phyloP scores from a whole-genome alignment of 1,140 invertebrate genomes.

The Magallana angulata region DNA sequence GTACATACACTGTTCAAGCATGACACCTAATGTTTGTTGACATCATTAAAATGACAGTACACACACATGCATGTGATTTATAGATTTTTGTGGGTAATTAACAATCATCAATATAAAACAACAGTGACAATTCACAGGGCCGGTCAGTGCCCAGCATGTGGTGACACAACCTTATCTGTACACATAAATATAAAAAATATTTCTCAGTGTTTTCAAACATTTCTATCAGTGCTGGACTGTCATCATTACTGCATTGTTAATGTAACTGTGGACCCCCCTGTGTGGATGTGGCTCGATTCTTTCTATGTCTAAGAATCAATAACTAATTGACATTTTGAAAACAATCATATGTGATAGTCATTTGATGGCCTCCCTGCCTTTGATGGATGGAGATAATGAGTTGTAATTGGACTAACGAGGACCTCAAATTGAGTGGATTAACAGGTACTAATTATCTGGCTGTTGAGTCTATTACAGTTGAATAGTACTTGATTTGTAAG shows the following conservation, averaged over 20 bases:
- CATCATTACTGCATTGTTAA: too few species aligned
- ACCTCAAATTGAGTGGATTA: neutral
- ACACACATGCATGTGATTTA: neutral
- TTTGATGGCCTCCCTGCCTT: neutral
- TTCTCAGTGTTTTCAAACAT: too few species aligned
- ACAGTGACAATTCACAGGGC: neutral
- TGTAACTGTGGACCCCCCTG: too few species aligned
- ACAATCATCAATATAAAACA: neutral
- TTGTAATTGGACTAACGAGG: slow-evolving; percentile 9
- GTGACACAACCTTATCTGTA: too few species aligned
- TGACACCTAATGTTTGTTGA: neutral
- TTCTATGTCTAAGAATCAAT: neutral
- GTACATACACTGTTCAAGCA: too few species aligned
- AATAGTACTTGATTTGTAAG: neutral
- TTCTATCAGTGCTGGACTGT: too few species aligned
- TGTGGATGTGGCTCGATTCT: neutral
- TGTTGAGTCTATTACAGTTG: neutral
- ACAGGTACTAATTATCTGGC: slow-evolving; percentile 5
- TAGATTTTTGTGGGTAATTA: neutral
- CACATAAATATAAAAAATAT: too few species aligned
- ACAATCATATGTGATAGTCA: neutral
- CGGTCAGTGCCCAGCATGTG: too few species aligned
- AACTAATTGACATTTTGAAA: slow-evolving; percentile 5
- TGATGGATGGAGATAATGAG: neutral
- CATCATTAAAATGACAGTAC: slow-evolving; percentile 4